These are phyloP conservation scores for Latheticus oryzae DNA, from an alignment of 2,888 invertebrate genomes.

Conservation along the genomic window DNA sequence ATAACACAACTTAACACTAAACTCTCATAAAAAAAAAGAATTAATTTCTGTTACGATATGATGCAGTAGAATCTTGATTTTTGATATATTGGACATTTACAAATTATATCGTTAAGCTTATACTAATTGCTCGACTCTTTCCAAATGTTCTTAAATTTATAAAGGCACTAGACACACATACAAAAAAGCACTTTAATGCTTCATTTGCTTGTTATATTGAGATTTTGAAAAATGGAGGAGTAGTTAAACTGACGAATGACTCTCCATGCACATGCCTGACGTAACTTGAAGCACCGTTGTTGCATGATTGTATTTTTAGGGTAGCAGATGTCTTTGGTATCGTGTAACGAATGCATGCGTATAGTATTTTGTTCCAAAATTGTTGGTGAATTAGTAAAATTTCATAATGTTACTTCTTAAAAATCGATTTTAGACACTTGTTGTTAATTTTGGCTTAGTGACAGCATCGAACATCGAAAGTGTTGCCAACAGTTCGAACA, in stretches of 20 bases:
- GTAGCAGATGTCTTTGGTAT: conserved; percentile 27
- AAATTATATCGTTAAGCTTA: conserved; percentile 49
- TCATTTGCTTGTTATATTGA: too few species aligned
- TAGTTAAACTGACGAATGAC: conserved; percentile 10
- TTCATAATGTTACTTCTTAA: conserved; percentile 51
- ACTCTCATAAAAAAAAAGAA: background rate
- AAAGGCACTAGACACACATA: conserved; percentile 20
- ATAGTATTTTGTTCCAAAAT: conserved; percentile 21
- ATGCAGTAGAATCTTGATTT: conserved; percentile 30
- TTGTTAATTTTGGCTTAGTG: conserved; percentile 58
- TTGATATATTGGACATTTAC: too few species aligned
- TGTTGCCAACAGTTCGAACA: conserved; percentile 35
- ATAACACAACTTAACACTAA: background rate
- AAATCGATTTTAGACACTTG: conserved; percentile 51
- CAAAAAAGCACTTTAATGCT: conserved; percentile 11
- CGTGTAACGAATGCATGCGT: conserved; percentile 25
- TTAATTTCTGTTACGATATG: conserved; percentile 31
- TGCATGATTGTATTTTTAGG: conserved; percentile 39
- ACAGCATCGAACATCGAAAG: conserved; percentile 45
- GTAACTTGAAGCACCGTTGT: conserved; percentile 15
- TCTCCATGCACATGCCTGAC: conserved; percentile 29
- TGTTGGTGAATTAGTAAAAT: too few species aligned
- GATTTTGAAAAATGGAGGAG: too few species aligned
- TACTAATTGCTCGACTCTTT: conserved; percentile 55
- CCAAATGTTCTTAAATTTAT: conserved; percentile 19